Conservation (phyloP, 2,113 vertebrate genomes). For the Cisticola juncidis region DNA sequence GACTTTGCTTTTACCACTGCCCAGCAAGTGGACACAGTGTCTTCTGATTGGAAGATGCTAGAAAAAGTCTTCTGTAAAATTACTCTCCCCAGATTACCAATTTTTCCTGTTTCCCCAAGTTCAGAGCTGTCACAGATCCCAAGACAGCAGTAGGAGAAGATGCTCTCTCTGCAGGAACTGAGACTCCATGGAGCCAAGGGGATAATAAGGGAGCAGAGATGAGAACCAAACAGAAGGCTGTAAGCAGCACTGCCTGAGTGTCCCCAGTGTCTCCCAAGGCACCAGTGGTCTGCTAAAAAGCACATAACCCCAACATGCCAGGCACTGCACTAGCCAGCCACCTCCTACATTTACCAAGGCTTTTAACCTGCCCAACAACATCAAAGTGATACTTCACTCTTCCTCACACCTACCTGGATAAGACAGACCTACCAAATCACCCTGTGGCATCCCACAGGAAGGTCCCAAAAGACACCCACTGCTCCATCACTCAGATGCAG, state of each 20-base stretch:
- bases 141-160: background rate
- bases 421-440: background rate
- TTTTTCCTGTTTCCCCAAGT: background rate
- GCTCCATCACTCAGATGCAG: background rate
- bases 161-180: background rate
- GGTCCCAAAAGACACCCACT: background rate
- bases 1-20: background rate
- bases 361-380: background rate
- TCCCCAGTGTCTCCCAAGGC: background rate
- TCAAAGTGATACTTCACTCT: background rate
- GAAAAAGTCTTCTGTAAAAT: background rate
- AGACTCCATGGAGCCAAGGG: background rate
- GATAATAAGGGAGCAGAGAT: background rate
- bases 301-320: background rate
- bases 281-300: background rate
- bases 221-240: background rate
- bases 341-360: background rate
- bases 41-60: background rate
- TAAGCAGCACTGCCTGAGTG: background rate
- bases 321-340: background rate
- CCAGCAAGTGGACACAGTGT: background rate
- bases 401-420: background rate
- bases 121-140: background rate
- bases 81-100: background rate
- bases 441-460: background rate